Evolutionary conservation across 2,797 vertebrate genomes (phyloP), one percentile per base, ranked within the genome.

Genomic region (Tympanoctomys barrerae): DNA sequence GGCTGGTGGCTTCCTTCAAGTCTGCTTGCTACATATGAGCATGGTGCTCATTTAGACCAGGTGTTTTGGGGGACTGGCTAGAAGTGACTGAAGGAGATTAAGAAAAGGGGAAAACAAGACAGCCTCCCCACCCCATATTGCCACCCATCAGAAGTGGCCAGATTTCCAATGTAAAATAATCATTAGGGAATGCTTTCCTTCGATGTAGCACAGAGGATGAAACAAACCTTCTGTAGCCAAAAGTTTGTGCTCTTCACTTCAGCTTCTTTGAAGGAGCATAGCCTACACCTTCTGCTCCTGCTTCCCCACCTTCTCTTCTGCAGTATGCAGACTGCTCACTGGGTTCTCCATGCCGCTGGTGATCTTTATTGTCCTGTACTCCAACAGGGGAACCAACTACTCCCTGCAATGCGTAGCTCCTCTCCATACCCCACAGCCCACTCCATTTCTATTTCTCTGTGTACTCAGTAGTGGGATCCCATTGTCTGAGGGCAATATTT

Each of bases 121-220:
- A 49, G 78, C 1, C n/a, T 57, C 54, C 54, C 54, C 14, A 18
- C 54, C 12, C 61, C 39, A 66, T 6, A 14, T 22, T n/a, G 26
- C 5, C 11, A 31, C 4, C 19, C 33, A 13, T 36, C 39, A 68
- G 16, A 87, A 89, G 19, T 18, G 49, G 57, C 4, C 36, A 75
- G 33, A 16, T n/a, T 77, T 59, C 28, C 31, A 62, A 62, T 91
- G 39, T 78, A 88, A 93, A 94, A 88, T 90, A 64, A 90, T 46
- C 18, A 91, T 2, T 64, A 94, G 11, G 42, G 31, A 61, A 21
- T 52, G 49, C 11, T 21, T 87, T 73, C 24, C 28, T 92, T 64
- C 3, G 5, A 42, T 39, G 31, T 33, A 33, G 46, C 18, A 54
- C 12, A 26, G 9, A 89, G 66, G 93, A 42, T 33, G 36, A 83